Base-by-base conservation (phyloP, 2,888 invertebrate genomes). In the Lithosia quadra region DNA sequence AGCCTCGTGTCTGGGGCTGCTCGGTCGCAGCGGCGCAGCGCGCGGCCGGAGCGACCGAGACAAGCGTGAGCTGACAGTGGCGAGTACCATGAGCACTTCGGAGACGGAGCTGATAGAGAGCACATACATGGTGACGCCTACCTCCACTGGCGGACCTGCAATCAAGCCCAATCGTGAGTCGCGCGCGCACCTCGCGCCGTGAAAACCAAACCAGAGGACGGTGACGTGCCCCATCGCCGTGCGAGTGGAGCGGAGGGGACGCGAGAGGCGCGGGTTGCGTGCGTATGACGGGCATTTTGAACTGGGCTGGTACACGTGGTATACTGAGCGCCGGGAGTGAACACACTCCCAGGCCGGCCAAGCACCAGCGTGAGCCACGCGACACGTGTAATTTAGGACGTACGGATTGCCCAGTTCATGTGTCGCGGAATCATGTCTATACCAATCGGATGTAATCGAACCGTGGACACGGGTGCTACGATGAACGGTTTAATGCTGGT, bases 101-200 rank as follows among this genome's bases (percentile, higher is more conserved):
- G 98, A 99, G 96, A 99, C 98, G 95, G 98, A 98, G 96, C 98
- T 98, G 97, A 99, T 99, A 96, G 98, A 98, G 96, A 99, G 97
- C 96, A 99, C 98, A 96, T 98, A 98, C 97, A 99, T 98, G 96
- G 99, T 99, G 96, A 99, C 98, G 95, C 98, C 98, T 95, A 99
- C 99, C 95, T 98, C 98, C 96, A 99, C 99, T 92, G 99, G 98
- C 95, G 97, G 97, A 97, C 98, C 98, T 98, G 97, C 95, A 98
- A 96, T 92, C 92, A 94, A 93, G 92, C 88, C 92, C 92, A 92
- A 91, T 90, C 77, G 90, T 93, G 89, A 93, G 92, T 92, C 82
- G 86, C 87, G 86, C 86, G 84, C 86, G 80, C 86, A 83, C 82
- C 84, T 80, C 83, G 85, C 86, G 86, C 86, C 81, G 88, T 90